phyloP scores from a whole-genome alignment of 1,140 invertebrate species.

The roundworm (Caenorhabditis elegans) region WBcel235 BX284603.4:11361001-11361500 shows the following conservation, averaged over 20 bases:
- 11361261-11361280: constrained; percentile 19
- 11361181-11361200: no score
- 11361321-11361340: constrained; percentile 35
- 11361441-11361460: constrained; percentile 31
- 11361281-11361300: constrained; percentile 37
- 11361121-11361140: no score
- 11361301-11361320: constrained; percentile 34
- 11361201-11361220: no score
- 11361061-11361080: no score
- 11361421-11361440: constrained; percentile 32
- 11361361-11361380: constrained; percentile 41
- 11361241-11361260: constrained; percentile 29
- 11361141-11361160: no score
- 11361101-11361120: no score
- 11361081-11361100: no score
- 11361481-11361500: constrained; percentile 41
- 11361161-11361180: no score
- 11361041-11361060: no score
- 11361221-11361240: no score
- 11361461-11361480: constrained; percentile 38
- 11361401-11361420: constrained; percentile 43
- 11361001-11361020: no score
- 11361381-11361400: constrained; percentile 29
- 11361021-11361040: no score
- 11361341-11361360: constrained; percentile 34